phyloP scores from a whole-genome alignment of 2,888 invertebrate species.

The Yponomeuta malinellus region DNA sequence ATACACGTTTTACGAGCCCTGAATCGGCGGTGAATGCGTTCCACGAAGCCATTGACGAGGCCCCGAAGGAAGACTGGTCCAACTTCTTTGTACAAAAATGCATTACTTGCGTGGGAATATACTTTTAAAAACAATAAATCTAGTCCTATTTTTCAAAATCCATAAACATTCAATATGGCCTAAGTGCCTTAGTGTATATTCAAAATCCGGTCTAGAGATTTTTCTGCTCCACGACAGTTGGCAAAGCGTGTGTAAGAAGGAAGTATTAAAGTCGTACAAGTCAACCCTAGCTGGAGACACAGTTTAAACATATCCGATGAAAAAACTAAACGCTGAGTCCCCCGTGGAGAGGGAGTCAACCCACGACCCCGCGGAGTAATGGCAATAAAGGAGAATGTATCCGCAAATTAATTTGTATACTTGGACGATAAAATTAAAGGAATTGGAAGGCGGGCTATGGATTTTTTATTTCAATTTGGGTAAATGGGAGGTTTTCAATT shows the following conservation, averaged over 20 bases:
- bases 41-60: no score
- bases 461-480: conserved; percentile 8
- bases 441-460: conserved; percentile 21
- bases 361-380: conserved; percentile 40
- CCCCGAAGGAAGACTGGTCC: no score
- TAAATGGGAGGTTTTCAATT: not conserved
- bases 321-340: conserved; percentile 61
- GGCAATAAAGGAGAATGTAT: conserved; percentile 69
- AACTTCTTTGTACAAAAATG: no score
- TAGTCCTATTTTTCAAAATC: no score
- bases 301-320: conserved; percentile 72
- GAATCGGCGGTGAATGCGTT: no score
- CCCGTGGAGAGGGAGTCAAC: conserved; percentile 42
- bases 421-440: conserved; percentile 52
- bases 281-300: conserved; percentile 46
- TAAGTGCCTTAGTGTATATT: no score
- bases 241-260: conserved; percentile 43
- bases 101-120: no score
- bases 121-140: no score
- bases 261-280: conserved; percentile 69
- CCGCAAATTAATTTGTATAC: conserved; percentile 71
- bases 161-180: no score
- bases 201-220: conserved; percentile 1
- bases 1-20: no score
- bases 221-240: conserved; percentile 12